Evolutionary conservation across 2,888 invertebrate species (phyloP), one percentile per base, ranked within the genome.

Genomic region (Oscheius sp.): DNA sequence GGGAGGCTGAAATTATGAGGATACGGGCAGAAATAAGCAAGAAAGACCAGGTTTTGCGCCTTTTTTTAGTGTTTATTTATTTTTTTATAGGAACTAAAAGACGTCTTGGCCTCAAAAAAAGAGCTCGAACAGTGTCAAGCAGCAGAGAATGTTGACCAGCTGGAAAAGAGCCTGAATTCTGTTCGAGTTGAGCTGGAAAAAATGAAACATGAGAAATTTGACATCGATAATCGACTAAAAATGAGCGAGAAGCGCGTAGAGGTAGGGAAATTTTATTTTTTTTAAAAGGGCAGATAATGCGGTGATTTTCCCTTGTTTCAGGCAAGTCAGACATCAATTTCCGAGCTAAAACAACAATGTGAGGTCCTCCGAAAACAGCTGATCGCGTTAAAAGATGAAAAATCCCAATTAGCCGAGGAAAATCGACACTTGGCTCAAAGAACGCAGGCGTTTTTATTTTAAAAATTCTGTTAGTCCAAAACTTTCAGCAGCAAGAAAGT

Each of bases 1-100:
- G 84, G 53, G 86, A 86, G 64, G 80, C 79, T 0, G 86, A 86
- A 76, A 72, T 86, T 46, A 81, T 86, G 81, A 74, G 74, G 43
- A 23, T 85, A 45, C 55, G 74, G 18, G 78, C 80, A 1, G 80
- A 81, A 35, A 74, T 80, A 1, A 52, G 45, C n/a, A 75, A 71
- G 27, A 76, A 74, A 25, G 77, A 76, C 2, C 72, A 72, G 72
- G 72, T 72, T 45, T 43, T 63, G 43, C n/a, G n/a, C n/a, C n/a
- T n/a, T n/a, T n/a, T n/a, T n/a, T n/a, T n/a, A n/a, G n/a, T n/a
- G n/a, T n/a, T n/a, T n/a, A n/a, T n/a, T n/a, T n/a, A n/a, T n/a
- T n/a, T 35, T 35, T 6, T 25, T 64, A 7, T 35, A 72, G 72
- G 72, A 72, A 56, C 16, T 72, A 29, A 64, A 66, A 55, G 66